phyloP scores from a whole-genome alignment of 2,113 vertebrate genomes.

The Antennarius striatus region DNA sequence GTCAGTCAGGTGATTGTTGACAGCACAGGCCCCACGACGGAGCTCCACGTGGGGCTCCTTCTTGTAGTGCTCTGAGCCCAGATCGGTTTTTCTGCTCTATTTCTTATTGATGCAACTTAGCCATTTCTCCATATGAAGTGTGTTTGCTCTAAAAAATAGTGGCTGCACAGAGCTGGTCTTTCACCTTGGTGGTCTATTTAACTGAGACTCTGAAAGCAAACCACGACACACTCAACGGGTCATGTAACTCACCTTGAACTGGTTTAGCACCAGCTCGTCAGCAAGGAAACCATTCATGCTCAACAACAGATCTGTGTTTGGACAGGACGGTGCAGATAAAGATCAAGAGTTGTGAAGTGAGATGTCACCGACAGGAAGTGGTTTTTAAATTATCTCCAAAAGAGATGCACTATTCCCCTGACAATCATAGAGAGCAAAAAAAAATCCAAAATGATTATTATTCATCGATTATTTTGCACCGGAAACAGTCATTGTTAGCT shows the following conservation, averaged over 20 bases:
- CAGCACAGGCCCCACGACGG: neutral
- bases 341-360: neutral
- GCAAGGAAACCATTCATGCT: neutral
- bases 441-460: too few species aligned
- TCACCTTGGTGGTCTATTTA: conserved; percentile 33
- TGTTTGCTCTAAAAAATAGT: too few species aligned
- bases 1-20: neutral
- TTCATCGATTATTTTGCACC: too few species aligned
- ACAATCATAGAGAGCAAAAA: too few species aligned
- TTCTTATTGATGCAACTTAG: too few species aligned
- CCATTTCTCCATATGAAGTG: too few species aligned
- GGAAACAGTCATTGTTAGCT: too few species aligned
- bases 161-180: neutral
- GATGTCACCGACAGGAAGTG: conserved; percentile 6
- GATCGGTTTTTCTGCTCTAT: too few species aligned
- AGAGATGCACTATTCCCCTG: too few species aligned
- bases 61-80: neutral
- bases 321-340: neutral
- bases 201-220: conserved; percentile 34
- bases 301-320: neutral
- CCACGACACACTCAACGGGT: conserved; percentile 37
- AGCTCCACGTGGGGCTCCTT: conserved; percentile 7
- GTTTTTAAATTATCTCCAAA: conserved; percentile 15
- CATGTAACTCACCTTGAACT: conserved; percentile 28
- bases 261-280: conserved; percentile 26